Percentiles rank a stretch among this genome's conserved stretches.
These are phyloP conservation scores for Neofelis nebulosa DNA, from an alignment of 2,113 vertebrate species.

Conservation along the genomic window DNA sequence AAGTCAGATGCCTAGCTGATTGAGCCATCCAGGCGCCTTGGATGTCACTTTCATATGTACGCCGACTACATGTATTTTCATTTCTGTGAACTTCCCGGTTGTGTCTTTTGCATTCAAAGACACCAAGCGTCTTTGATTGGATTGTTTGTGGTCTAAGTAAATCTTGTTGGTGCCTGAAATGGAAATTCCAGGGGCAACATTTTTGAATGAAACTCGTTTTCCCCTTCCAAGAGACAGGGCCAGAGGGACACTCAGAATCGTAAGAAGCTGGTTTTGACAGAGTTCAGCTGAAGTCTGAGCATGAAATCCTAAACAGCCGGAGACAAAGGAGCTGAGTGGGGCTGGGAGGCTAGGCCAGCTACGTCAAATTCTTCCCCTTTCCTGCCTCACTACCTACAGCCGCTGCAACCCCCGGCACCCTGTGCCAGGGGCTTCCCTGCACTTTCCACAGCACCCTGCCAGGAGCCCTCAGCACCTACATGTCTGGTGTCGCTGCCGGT, in stretches of 20 bases:
- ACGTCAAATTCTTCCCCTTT: background rate
- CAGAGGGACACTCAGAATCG: background rate
- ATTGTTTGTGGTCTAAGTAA: background rate
- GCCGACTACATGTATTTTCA: background rate
- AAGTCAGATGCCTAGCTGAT: no score
- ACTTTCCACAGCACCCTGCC: constrained; percentile 50
- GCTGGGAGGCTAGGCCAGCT: background rate
- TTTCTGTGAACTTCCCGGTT: background rate
- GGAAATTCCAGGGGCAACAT: background rate
- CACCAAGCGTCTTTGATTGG: background rate
- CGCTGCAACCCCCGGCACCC: background rate
- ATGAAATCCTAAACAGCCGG: background rate
- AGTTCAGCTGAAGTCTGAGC: background rate
- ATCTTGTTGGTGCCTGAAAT: background rate
- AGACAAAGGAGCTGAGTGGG: background rate
- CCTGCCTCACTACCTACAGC: background rate
- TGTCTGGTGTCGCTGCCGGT: background rate
- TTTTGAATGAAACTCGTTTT: constrained; percentile 6
- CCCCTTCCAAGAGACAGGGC: background rate
- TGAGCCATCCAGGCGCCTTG: no score
- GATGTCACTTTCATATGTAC: no score
- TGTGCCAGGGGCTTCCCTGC: constrained; percentile 56
- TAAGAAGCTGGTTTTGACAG: background rate
- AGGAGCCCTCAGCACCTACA: constrained; percentile 42
- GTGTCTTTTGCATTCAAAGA: background rate